Evolutionary conservation across 2,113 vertebrate species (phyloP), one percentile per base, ranked within the genome.

Genomic region (Xenus cinereus): DNA sequence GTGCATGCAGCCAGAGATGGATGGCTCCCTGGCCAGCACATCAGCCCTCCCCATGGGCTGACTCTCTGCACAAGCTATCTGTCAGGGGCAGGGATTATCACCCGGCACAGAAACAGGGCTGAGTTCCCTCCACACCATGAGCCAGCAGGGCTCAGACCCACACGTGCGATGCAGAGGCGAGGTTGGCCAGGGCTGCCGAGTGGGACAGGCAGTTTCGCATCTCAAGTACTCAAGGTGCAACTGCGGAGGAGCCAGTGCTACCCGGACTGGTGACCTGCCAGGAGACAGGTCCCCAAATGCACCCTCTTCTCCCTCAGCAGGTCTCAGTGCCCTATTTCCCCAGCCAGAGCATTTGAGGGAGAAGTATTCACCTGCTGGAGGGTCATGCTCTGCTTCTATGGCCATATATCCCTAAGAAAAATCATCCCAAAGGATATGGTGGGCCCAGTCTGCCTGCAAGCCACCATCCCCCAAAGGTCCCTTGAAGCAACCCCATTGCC

Each of bases 151-250:
- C 59, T 84, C 64, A 53, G 39, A 14, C 6, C 39, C 46, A 27
- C 0, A 0, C 1, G 10, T 17, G 43, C 4, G 41, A 11, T 50
- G 43, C 7, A 1, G 46, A 60, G 26, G 21, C 20, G 41, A 35
- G 22, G 37, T 39, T 23, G n/a, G n/a, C 1, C 75, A 39, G 11
- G 20, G 18, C 53, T 84, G 33, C 28, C 0, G 3, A 67, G 27
- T 18, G 32, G 66, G 33, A 75, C 7, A 4, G 30, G 24, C 7
- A 24, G 6, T 37, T 90, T 41, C 50, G n/a, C 20, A 24, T 30
- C 43, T 59, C 2, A 1, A 33, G 14, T 16, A 8, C 28, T 12
- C 68, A 27, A 30, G 27, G 53, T 84, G n/a, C 24, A 53, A 50
- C 60, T 41, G 18, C 30, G 32, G 46, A 75, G 32, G n/a, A 62